Evolutionary conservation across 2,888 invertebrate species (phyloP), one percentile per base, ranked within the genome.

Genomic region (Agrenia bidenticulata): DNA sequence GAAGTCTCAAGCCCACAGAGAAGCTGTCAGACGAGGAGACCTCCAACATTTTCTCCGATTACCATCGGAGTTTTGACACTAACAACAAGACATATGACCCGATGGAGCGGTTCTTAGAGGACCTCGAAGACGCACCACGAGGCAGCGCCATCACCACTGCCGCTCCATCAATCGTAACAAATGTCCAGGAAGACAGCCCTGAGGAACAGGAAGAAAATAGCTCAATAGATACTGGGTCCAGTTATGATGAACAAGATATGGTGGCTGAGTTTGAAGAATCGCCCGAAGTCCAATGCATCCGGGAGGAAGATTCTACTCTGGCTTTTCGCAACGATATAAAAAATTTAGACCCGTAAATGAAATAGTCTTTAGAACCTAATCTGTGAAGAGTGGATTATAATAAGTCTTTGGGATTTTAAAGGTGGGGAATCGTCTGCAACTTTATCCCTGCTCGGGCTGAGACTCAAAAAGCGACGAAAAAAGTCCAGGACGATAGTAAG

Each of bases 291-390:
- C 27, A 58, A 5, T 64, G 64, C 26, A 1, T 59, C 19, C 42
- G n/a, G 32, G 41, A 42, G 26, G 49, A 54, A 2, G n/a, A 23
- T 17, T 64, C 64, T 9, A 42, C 37, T 1, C 4, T 26, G 9
- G 41, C 49, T 37, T 24, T 23, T 17, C 45, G 15, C 5, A 5
- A 15, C 5, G 61, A 56, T 19, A 51, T 63, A 11, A 67, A 61
- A 37, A 61, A 56, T 39, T 32, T 67, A 4, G 67, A 67, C 21
- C 67, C 67, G 66, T 66, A 61, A 32, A 4, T 32, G 4, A 32
- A 32, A 7, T 32, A 32, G 32, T 32, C 11, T 32, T 32, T 32
- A 32, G 32, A 32, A 32, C 32, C 32, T n/a, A n/a, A 45, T 58
- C 26, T 2, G 37, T 56, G 1, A 2, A 11, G 32, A n/a, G n/a